Conservation (phyloP, 2,797 vertebrate species). For the Chelon labrosus region DNA sequence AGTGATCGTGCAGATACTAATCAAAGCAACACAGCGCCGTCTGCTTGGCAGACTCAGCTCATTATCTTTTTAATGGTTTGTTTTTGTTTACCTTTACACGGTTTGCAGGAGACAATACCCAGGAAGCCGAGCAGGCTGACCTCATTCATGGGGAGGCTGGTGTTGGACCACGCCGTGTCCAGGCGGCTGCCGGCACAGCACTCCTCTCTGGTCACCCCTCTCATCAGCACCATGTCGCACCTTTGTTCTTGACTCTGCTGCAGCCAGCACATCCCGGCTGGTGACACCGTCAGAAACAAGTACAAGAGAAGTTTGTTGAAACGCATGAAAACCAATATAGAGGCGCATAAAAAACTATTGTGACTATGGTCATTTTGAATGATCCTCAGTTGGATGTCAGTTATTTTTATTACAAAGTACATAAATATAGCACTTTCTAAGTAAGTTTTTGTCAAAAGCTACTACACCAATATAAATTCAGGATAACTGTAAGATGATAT, state of each 20-base stretch:
- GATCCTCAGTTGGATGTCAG: background rate
- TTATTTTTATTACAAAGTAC: too few relatives aligned
- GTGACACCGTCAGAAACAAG: constrained; percentile 17
- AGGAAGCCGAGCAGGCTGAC: constrained; percentile 94
- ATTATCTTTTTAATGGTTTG: constrained; percentile 6
- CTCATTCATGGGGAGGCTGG: constrained; percentile 93
- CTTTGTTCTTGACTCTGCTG: constrained; percentile 91
- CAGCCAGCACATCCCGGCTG: constrained; percentile 97
- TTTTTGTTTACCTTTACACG: constrained; percentile 92
- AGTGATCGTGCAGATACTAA: background rate
- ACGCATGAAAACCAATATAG: background rate
- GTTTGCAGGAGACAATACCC: constrained; percentile 94
- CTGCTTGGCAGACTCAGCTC: constrained; percentile 10
- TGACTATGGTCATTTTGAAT: background rate
- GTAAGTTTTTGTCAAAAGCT: too few relatives aligned
- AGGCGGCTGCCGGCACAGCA: constrained; percentile 91
- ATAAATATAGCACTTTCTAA: too few relatives aligned
- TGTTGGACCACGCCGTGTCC: constrained; percentile 95
- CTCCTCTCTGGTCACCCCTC: constrained; percentile 91
- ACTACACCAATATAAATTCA: too few relatives aligned
- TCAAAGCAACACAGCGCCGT: constrained; percentile 17
- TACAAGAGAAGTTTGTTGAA: background rate
- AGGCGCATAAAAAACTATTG: background rate
- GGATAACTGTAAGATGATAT: too few relatives aligned
- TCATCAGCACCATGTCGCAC: constrained; percentile 94